Percentiles rank a stretch among this genome's conserved stretches.
Evolutionary conservation across 2,888 invertebrate genomes (phyloP).

Genomic region (Epinotia brunnichana): DNA sequence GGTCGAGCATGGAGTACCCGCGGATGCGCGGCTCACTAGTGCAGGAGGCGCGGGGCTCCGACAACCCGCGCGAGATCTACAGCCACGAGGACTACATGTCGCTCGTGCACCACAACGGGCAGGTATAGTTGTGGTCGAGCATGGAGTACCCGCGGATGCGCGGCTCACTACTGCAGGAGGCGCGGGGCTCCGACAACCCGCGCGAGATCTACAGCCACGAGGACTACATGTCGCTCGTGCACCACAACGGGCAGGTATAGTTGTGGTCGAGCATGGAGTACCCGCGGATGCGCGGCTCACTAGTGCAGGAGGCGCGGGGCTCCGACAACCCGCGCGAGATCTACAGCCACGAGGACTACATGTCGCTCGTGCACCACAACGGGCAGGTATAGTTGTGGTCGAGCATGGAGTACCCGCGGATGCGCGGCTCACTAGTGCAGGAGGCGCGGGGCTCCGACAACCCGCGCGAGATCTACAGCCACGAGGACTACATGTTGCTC

Average conservation of each 20-base stretch:
- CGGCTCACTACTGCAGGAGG: too few species aligned
- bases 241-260: too few species aligned
- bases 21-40: too few species aligned
- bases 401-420: constrained; percentile 87
- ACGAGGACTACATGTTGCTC: constrained; percentile 76
- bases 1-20: constrained; percentile 56
- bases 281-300: constrained; percentile 86
- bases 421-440: constrained; percentile 85
- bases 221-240: too few species aligned
- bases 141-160: too few species aligned
- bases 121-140: too few species aligned
- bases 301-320: constrained; percentile 81
- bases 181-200: too few species aligned
- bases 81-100: constrained; percentile 56
- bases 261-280: constrained; percentile 86
- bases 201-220: too few species aligned
- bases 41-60: too few species aligned
- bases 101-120: too few species aligned
- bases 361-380: constrained; percentile 83
- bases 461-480: constrained; percentile 88
- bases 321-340: constrained; percentile 86
- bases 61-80: too few species aligned
- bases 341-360: constrained; percentile 85
- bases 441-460: constrained; percentile 83
- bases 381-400: constrained; percentile 86